Evolutionary conservation across 2,797 vertebrate genomes (phyloP), one percentile per base, ranked within the genome.

Genomic region (Oceanodroma leucorhoa): DNA sequence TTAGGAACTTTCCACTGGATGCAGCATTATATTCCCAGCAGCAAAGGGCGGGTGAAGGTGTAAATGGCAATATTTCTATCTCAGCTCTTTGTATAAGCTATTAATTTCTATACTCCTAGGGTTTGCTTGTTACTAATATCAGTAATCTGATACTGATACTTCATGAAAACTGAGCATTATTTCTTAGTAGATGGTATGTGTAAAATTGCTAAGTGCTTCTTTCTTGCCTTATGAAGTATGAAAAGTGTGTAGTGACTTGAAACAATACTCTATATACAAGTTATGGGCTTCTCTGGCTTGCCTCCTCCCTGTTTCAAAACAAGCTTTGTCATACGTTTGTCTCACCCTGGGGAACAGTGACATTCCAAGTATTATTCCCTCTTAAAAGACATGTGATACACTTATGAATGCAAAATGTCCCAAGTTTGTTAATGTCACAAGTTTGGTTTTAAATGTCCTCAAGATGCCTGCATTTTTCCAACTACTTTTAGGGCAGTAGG

Each of bases 301-400:
- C 61, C 17, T 83, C 16, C 21, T 90, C 57, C 55, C n/a, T 40
- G 3, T 93, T 91, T 94, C 66, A 90, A 58, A 94, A 80, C 48
- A 76, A 62, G 60, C 51, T 89, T 91, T 94, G 58, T 90, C 73
- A n/a, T 83, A 72, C 19, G 43, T 94, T 92, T 93, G 40, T 78
- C 30, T 81, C 61, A 82, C 92, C 26, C 69, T 16, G 21, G n/a
- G 46, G 32, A 81, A 32, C 62, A 87, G 30, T 57, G 57, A 83
- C 55, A 66, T 94, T 88, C 78, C 82, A 92, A 95, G 50, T 81
- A 81, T 88, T 86, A 67, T 84, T 94, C 69, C 29, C 2, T 57
- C 36, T 83, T 91, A 93, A 87, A 90, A 90, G 78, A 54, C 23
- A 79, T 89, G 89, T 78, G 51, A 71, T 92, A 61, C 21, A 45